Percentiles rank a stretch among this genome's conserved stretches.
Conservation (phyloP, 2,113 vertebrate genomes). For the Carettochelys insculpta region DNA sequence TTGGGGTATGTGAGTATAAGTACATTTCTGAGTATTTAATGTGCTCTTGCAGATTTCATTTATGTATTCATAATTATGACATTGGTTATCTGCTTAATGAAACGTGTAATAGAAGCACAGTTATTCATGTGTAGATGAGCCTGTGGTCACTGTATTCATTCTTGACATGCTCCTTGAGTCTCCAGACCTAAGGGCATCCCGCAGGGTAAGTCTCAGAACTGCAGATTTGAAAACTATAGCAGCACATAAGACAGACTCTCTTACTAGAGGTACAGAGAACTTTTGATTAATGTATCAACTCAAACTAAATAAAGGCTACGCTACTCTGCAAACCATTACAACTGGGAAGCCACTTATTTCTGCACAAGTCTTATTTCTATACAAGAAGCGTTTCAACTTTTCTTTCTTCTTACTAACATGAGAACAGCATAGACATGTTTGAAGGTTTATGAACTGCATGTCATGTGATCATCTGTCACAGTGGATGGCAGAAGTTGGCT, state of each 20-base stretch:
- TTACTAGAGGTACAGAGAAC: neutral
- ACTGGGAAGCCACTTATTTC: too few species aligned
- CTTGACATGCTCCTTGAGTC: neutral
- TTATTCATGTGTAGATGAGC: neutral
- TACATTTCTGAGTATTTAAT: neutral
- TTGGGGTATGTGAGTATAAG: neutral
- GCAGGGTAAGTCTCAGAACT: neutral
- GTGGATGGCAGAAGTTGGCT: neutral
- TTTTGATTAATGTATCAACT: neutral
- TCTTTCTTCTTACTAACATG: neutral
- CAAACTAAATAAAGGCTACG: neutral
- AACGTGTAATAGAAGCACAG: neutral
- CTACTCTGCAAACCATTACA: neutral
- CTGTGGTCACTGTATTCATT: neutral
- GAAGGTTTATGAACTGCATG: neutral
- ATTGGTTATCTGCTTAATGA: neutral
- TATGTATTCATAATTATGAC: neutral
- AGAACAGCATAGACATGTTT: neutral
- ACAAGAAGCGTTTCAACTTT: neutral
- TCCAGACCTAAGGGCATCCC: neutral
- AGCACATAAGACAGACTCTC: neutral
- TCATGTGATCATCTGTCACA: neutral
- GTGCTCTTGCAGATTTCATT: neutral
- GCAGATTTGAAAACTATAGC: neutral
- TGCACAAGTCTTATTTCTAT: neutral